A percentile compares a stretch with the other conserved stretches of the same genome.
These are phyloP conservation scores for Pyrrhia umbra DNA, from an alignment of 2,888 invertebrate genomes.

Conservation along the genomic window DNA sequence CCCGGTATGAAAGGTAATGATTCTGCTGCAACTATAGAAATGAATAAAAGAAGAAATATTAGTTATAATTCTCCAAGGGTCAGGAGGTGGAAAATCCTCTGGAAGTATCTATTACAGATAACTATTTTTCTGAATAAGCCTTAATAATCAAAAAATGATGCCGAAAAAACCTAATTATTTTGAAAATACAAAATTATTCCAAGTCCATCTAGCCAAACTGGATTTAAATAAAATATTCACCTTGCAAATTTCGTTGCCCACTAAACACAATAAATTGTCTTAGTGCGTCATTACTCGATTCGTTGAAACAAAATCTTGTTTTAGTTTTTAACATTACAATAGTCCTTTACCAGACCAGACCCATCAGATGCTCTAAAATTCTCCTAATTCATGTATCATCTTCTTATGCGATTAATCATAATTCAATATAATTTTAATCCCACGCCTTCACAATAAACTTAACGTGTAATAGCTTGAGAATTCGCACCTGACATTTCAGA, in stretches of 20 bases:
- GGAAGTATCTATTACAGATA: no score
- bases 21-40: neutral
- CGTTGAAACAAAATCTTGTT: no score
- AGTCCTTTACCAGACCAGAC: neutral
- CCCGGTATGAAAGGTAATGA: neutral
- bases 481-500: conserved; percentile 45
- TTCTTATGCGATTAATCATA: conserved; percentile 42
- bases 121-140: no score
- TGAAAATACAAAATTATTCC: no score
- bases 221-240: no score
- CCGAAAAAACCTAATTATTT: no score
- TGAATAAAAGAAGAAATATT: neutral
- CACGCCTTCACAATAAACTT: conserved; percentile 45
- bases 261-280: no score
- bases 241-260: no score
- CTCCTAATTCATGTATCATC: conserved; percentile 42
- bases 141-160: no score
- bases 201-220: no score
- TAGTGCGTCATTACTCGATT: no score
- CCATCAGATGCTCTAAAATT: conserved; percentile 21
- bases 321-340: neutral
- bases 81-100: neutral
- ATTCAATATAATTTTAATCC: conserved; percentile 53
- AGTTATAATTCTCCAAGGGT: neutral
- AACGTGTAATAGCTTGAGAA: conserved; percentile 39